A percentile compares a stretch with the other conserved stretches of the same genome.
phyloP scores from a whole-genome alignment of 53 echinoderm and acorn worm species.

The Glandiceps talaboti region DNA sequence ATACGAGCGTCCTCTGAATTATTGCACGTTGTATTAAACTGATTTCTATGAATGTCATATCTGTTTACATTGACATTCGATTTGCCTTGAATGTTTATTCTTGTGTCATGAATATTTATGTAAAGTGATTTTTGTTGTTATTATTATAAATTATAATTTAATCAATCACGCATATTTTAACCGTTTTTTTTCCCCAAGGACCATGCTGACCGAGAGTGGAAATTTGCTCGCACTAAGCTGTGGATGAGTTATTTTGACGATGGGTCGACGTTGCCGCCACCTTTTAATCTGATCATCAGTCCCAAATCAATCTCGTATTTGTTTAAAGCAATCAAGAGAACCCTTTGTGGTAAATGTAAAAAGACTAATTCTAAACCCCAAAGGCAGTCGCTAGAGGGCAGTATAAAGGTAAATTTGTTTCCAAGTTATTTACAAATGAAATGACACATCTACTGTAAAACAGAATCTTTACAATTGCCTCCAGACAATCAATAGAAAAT shows the following conservation, averaged over 20 bases:
- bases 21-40: no score
- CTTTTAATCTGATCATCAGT: conserved; percentile 87
- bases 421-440: no score
- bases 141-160: no score
- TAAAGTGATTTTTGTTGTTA: no score
- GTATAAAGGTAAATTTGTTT: conserved; percentile 41
- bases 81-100: not conserved
- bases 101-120: no score
- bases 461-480: no score
- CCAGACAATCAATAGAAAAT: no score
- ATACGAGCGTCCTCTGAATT: no score
- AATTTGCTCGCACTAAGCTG: conserved; percentile 87
- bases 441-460: no score
- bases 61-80: no score
- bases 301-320: conserved; percentile 78
- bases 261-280: conserved; percentile 85
- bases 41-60: no score
- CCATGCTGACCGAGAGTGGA: conserved; percentile 92
- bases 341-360: conserved; percentile 31
- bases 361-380: conserved; percentile 49
- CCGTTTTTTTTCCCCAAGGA: conserved; percentile 25
- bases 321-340: conserved; percentile 22
- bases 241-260: conserved; percentile 99
- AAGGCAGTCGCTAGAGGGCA: conserved; percentile 49
- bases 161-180: not conserved